Evolutionary conservation across 2,113 vertebrate species (phyloP), one percentile per base, ranked within the genome.

Genomic region (Mustela nigripes): DNA sequence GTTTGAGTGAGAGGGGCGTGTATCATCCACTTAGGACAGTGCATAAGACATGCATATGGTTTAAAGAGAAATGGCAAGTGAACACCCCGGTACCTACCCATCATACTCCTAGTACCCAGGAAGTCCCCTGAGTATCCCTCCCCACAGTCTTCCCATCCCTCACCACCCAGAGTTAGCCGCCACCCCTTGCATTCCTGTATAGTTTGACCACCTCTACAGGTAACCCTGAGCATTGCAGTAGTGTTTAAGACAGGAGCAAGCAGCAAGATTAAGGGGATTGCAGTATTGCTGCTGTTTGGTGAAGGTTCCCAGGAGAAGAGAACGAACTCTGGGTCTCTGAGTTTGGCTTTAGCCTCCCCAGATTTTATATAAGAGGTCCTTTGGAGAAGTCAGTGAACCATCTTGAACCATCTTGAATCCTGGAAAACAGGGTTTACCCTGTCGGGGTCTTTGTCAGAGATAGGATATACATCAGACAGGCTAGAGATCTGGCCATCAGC

Each of bases 331-430:
- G 15, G 26, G 58, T 83, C 50, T 92, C 42, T 45, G 28, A 11
- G 14, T 88, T 67, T 97, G 76, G 33, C 78, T 91, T 91, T 60
- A 24, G 11, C 11, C 53, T 95, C 8, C 56, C 62, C 65, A 18
- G 42, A 53, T 45, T 76, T 94, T 91, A 33, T 18, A 69, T 7
- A 82, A 31, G 63, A 78, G 19, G 11, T 7, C 16, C 18, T 63
- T 53, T 91, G 28, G n/a, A 15, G 69, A 89, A 97, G 62, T 89
- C 84, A 74, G 39, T 88, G 42, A 84, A 69, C 60, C 63, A 42
- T 5, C 67, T 67, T 88, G 42, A 84, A 69, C 60, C 63, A 42
- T 5, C 67, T 67, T 89, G 8, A 78, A 63, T 82, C 36, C 8
- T 85, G n/a, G 65, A 74, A 91, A 93, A 45, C 9, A 58, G 15